Base-by-base conservation (phyloP, 2,113 vertebrate species). In the Naja naja region DNA sequence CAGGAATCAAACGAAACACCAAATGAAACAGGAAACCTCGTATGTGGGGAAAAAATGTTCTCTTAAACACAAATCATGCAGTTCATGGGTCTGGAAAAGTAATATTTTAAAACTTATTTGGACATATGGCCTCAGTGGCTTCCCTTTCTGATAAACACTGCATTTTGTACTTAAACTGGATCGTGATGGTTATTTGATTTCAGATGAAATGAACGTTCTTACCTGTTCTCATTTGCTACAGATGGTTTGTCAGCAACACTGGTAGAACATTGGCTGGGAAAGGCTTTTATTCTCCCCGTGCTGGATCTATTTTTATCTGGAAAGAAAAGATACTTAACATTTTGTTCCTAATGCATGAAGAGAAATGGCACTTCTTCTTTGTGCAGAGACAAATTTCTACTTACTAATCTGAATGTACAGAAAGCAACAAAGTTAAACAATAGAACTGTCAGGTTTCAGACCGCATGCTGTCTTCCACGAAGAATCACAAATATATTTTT, bases 291-390 rank as follows among this genome's bases (percentile, higher is more conserved):
- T 87, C 69, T 85, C 64, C 12, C 49, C 12, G 22, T 58, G 39
- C 30, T 93, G 14, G 4, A 88, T 89, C 93, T 95, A 87, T 94
- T 96, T 96, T 95, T 93, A 93, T 93, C 45, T 91, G 2, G 52
- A 55, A 94, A 93, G 60, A 95, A 93, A 94, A 95, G 2, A 1
- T 58, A 53, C n/a, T 95, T 93, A 95, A 93, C 85, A 92, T 94
- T 96, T 96, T 96, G 88, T 88, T 95, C 91, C 49, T 92, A 94
- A n/a, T 94, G 91, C 55, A 12, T 90, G 58, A 95, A 94, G 85
- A 95, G 86, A 89, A 91, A 87, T 88, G 30, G 54, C 88, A 88
- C 14, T 54, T 16, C 1, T 94, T 95, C 95, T 91, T 87, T 95
- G 74, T 93, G 10, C 91, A 92, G 87, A 95, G 85, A 56, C 74